Evolutionary conservation across 2,113 vertebrate species (phyloP), one percentile per base, ranked within the genome.

Genomic region (Nothoprocta perdicaria): DNA sequence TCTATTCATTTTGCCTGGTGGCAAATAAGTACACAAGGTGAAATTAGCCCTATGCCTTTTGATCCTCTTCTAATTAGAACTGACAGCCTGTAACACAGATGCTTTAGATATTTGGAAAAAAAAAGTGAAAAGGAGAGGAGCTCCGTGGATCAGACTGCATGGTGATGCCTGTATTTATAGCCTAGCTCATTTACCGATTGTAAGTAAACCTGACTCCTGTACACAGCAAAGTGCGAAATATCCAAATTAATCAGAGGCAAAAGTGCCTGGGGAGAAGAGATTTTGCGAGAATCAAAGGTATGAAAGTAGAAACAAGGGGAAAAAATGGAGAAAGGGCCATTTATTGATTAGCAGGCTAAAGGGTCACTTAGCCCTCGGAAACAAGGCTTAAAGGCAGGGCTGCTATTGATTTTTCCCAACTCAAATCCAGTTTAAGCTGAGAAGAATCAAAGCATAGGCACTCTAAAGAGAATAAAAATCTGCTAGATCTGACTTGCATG

Each of bases 171-270:
- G 93, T 89, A 93, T 94, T 95, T 90, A 83, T 91, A 93, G 60
- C 55, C 41, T 46, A 33, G 55, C 72, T 95, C 55, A 74, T 89
- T 93, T 91, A 77, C 2, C 2, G 7, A 71, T 77, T 93, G 24
- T 80, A 85, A 87, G 52, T 77, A 94, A 94, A 92, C 63, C 61
- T 78, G 80, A 83, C 68, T 96, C 87, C 81, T 69, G 65, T 52
- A 87, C 60, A 80, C 79, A 85, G 67, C 55, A 93, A 93, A 85
- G 68, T 89, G 89, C 89, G 84, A 93, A 95, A 83, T 96, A 94
- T 16, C 84, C 78, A 87, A 89, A 90, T 92, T 92, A 92, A 94
- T 91, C 76, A 67, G 18, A n/a, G 81, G 65, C 0, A 1, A 73
- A 77, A 89, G 26, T 71, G 84, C 50, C 72, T 83, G 60, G 33